These are phyloP conservation scores for Enteromius anoplus DNA, from an alignment of 2,797 vertebrate genomes.

Conservation along the genomic window DNA sequence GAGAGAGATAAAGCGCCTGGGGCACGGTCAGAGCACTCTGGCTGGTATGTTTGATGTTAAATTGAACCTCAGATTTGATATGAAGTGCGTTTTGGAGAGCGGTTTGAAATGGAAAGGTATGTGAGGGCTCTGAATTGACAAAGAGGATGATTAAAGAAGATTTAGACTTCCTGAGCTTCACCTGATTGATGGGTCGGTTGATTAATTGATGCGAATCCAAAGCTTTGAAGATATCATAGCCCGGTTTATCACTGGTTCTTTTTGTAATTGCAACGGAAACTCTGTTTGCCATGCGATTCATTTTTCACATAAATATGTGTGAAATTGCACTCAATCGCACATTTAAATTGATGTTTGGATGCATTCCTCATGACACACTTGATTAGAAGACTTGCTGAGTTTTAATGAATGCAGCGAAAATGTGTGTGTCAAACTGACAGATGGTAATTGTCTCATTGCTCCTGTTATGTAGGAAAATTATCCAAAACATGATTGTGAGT, in stretches of 20 bases:
- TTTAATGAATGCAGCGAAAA: slow-evolving; percentile 46
- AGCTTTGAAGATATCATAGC: background rate
- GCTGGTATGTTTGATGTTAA: slow-evolving; percentile 80
- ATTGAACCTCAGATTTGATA: slow-evolving; percentile 81
- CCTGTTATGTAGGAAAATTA: slow-evolving; percentile 15
- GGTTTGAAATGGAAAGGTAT: slow-evolving; percentile 77
- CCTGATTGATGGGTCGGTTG: background rate
- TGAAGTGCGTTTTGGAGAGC: slow-evolving; percentile 77
- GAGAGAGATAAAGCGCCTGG: slow-evolving; percentile 42
- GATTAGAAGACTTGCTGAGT: slow-evolving; percentile 22
- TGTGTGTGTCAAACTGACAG: slow-evolving; percentile 40
- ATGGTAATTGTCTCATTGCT: slow-evolving; percentile 35
- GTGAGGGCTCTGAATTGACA: slow-evolving; percentile 49
- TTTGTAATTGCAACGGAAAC: background rate
- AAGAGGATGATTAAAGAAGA: slow-evolving; percentile 14
- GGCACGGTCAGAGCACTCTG: slow-evolving; percentile 59
- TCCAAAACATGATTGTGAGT: slow-evolving; percentile 28
- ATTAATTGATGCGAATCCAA: background rate
- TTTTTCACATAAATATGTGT: slow-evolving; percentile 19
- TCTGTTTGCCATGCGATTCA: background rate
- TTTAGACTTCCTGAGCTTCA: background rate
- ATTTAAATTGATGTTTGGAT: slow-evolving; percentile 24
- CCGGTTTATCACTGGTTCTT: slow-evolving; percentile 14
- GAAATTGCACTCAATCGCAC: slow-evolving; percentile 11
- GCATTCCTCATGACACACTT: slow-evolving; percentile 9